phyloP scores from a whole-genome alignment of 2,797 vertebrate species.

The Orestias chungarensis region DNA sequence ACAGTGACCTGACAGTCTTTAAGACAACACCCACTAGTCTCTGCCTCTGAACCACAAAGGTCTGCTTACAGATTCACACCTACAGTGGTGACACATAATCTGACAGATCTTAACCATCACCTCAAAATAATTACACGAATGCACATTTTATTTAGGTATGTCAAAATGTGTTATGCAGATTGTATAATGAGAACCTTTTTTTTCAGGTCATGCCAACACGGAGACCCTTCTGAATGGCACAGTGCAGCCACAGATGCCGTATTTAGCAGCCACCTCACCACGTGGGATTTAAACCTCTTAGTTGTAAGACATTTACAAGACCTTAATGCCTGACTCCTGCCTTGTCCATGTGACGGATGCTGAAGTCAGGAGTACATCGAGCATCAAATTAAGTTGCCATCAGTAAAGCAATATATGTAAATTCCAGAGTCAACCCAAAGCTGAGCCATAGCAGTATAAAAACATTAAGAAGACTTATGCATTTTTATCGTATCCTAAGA shows the following conservation, averaged over 20 bases:
- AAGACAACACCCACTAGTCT: conserved; percentile 41
- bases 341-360: conserved; percentile 65
- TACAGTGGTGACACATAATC: conserved; percentile 9
- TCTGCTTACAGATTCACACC: conserved; percentile 14
- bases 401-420: neutral
- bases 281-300: conserved; percentile 77
- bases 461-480: neutral
- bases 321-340: conserved; percentile 69
- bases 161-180: conserved; percentile 7
- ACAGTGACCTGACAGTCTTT: neutral
- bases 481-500: neutral
- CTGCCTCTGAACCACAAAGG: conserved; percentile 1
- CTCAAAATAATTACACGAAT: neutral
- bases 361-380: conserved; percentile 54
- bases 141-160: neutral
- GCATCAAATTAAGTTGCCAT: conserved; percentile 6
- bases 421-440: neutral
- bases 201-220: conserved; percentile 28
- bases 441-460: neutral
- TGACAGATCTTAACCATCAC: neutral
- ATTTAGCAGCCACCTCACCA: conserved; percentile 72
- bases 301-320: conserved; percentile 73
- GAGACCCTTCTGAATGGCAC: conserved; percentile 30
- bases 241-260: conserved; percentile 57
- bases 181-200: conserved; percentile 17